Percentiles rank a stretch among this genome's conserved stretches.
phyloP scores from a whole-genome alignment of 2,888 invertebrate species.

The Polydrusus tereticollis region DNA sequence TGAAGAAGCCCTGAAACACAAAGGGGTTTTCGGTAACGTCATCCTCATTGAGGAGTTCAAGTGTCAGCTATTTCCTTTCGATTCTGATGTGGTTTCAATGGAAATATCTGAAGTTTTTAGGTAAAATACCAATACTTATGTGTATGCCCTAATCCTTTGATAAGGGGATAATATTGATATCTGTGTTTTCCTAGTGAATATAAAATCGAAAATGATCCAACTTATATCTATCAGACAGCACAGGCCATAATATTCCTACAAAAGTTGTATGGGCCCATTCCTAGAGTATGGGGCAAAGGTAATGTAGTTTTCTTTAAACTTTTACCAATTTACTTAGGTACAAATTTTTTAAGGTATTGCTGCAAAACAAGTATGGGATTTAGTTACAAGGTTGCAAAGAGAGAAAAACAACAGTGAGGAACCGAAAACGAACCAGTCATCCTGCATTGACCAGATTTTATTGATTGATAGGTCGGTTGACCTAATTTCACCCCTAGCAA shows the following conservation, averaged over 20 bases:
- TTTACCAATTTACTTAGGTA: neutral
- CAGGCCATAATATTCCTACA: constrained; percentile 89
- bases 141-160: neutral
- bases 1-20: constrained; percentile 85
- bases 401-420: constrained; percentile 71
- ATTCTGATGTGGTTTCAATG: constrained; percentile 93
- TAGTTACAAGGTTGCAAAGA: constrained; percentile 80
- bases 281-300: constrained; percentile 89
- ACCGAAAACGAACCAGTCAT: constrained; percentile 56
- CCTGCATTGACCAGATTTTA: constrained; percentile 86
- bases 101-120: constrained; percentile 85
- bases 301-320: constrained; percentile 50
- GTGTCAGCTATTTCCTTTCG: constrained; percentile 91
- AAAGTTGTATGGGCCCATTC: constrained; percentile 89
- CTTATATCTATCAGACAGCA: constrained; percentile 88
- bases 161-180: no score
- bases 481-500: constrained; percentile 90
- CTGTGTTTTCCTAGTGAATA: constrained; percentile 84
- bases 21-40: constrained; percentile 84
- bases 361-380: constrained; percentile 90
- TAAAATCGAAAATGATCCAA: constrained; percentile 90
- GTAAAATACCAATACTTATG: constrained; percentile 65
- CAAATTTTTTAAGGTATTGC: constrained; percentile 63
- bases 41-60: constrained; percentile 85
- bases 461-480: constrained; percentile 93